Conservation (phyloP, 2,797 vertebrate genomes). For the Arvicola amphibius region DNA sequence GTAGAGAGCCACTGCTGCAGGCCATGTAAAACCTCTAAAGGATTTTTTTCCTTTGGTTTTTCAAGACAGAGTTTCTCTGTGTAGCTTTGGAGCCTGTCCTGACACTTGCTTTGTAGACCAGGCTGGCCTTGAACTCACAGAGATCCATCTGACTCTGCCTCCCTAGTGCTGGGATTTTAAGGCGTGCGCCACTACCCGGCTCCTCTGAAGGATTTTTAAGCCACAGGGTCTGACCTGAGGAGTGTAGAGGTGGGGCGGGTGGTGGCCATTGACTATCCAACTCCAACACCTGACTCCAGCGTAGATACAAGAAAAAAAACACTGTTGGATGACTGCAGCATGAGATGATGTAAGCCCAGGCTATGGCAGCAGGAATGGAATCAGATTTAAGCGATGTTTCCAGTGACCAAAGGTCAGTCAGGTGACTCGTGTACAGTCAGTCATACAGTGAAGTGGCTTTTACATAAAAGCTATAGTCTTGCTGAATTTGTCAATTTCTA, state of each 20-base stretch:
- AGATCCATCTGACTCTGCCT: too few species aligned
- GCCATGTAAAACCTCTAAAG: background rate
- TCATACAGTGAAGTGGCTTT: conserved; percentile 33
- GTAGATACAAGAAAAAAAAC: background rate
- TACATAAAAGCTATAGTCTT: conserved; percentile 27
- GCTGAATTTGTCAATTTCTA: background rate
- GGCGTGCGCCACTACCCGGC: too few species aligned
- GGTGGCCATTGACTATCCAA: background rate
- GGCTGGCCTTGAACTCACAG: too few species aligned
- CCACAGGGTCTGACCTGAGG: background rate
- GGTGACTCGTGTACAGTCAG: background rate
- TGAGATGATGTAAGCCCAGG: background rate
- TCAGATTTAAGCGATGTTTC: conserved; percentile 55
- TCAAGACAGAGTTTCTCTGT: too few species aligned
- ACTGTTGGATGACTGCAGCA: background rate
- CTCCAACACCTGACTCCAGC: background rate
- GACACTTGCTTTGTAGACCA: too few species aligned
- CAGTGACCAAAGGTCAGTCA: conserved; percentile 32
- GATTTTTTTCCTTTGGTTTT: background rate
- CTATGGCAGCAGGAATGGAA: conserved; percentile 20
- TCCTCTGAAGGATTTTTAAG: conserved; percentile 12
- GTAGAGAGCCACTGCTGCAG: background rate
- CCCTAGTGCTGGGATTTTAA: too few species aligned
- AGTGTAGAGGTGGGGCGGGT: conserved; percentile 7
- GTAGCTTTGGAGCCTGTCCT: too few species aligned